These are phyloP conservation scores for Caenorhabditis doughertyi DNA, from an alignment of 2,888 invertebrate genomes.

Conservation along the genomic window DNA sequence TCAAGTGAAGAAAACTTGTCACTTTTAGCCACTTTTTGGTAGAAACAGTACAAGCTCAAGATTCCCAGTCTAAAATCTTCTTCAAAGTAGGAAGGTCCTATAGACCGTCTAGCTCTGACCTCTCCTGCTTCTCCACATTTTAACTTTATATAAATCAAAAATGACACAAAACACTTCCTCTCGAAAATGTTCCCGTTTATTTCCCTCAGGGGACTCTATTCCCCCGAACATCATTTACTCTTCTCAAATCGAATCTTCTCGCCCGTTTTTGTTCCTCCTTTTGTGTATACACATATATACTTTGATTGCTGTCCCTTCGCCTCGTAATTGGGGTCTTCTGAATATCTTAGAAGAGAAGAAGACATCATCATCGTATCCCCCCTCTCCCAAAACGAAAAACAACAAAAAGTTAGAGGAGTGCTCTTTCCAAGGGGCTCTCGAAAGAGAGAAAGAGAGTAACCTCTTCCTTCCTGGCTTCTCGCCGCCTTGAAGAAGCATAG, in stretches of 20 bases:
- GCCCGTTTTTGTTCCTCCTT: constrained; percentile 17
- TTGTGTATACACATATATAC: neutral
- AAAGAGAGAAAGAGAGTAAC: too few species aligned
- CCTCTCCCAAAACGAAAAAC: neutral
- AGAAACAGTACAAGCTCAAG: too few species aligned
- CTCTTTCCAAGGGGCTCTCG: neutral
- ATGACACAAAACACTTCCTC: constrained; percentile 1
- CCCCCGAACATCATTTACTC: constrained; percentile 33
- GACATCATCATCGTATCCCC: neutral
- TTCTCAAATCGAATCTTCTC: constrained; percentile 17
- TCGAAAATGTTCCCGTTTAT: neutral
- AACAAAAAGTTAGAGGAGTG: constrained; percentile 27
- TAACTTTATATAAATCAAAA: constrained; percentile 1
- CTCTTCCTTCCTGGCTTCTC: constrained; percentile 55
- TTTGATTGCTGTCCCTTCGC: constrained; percentile 6
- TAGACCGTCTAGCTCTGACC: too few species aligned
- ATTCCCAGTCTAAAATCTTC: too few species aligned
- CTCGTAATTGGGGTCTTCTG: neutral
- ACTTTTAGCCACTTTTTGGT: too few species aligned
- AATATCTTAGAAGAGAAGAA: neutral
- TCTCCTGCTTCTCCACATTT: neutral
- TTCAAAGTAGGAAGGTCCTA: too few species aligned
- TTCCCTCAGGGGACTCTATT: neutral
- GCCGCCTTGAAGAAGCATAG: neutral
- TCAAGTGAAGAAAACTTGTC: too few species aligned